These are phyloP conservation scores for Entomobrya multifasciata DNA, from an alignment of 2,888 invertebrate species.

Conservation along the genomic window DNA sequence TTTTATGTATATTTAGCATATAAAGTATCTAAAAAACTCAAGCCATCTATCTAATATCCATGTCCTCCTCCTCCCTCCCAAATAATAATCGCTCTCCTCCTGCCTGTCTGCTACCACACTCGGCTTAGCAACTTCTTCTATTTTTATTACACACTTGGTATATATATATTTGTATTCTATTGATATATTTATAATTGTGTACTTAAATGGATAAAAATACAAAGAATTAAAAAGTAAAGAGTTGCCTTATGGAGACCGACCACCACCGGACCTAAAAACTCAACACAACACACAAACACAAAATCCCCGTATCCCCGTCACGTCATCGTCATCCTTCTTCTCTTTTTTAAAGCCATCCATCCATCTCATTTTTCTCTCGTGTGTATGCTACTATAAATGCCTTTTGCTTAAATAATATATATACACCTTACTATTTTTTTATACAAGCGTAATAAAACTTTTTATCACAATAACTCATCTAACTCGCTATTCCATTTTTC, in stretches of 20 bases:
- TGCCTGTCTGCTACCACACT: background rate
- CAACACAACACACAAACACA: background rate
- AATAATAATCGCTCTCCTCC: constrained; percentile 32
- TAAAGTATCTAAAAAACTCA: no score
- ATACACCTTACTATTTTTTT: background rate
- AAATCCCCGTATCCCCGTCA: constrained; percentile 1
- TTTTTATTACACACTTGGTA: background rate
- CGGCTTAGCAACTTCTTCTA: background rate
- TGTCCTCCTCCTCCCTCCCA: constrained; percentile 39
- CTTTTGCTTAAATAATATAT: background rate
- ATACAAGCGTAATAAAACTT: background rate
- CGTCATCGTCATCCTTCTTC: constrained; percentile 22
- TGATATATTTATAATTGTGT: background rate
- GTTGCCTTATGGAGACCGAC: no score
- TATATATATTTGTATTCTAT: background rate
- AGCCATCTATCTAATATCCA: background rate
- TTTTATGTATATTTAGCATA: no score
- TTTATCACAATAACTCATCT: constrained; percentile 27
- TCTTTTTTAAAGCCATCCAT: constrained; percentile 28
- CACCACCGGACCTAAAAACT: constrained; percentile 39
- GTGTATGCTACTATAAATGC: background rate
- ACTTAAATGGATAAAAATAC: constrained; percentile 23
- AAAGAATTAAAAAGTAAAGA: background rate
- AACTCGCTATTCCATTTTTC: constrained; percentile 19
- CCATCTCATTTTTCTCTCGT: constrained; percentile 21